phyloP scores from a whole-genome alignment of 92 coral and sea anemone genomes.

The Porites rus region DNA sequence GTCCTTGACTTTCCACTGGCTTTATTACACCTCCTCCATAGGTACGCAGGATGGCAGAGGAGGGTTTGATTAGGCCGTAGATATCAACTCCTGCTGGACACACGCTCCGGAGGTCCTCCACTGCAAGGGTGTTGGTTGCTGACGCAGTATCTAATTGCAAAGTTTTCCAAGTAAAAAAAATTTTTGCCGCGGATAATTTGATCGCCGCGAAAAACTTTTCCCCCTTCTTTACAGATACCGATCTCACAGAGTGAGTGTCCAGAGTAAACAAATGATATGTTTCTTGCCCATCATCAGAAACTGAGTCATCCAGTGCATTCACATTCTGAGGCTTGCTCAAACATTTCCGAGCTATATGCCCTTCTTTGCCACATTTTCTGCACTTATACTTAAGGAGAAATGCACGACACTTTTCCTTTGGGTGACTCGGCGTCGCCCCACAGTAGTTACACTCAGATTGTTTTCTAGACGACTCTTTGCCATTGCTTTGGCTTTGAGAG shows the following conservation, averaged over 20 bases:
- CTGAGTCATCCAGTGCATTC: constrained; percentile 38
- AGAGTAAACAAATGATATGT: constrained; percentile 39
- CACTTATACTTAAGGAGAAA: background rate
- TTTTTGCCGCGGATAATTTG: constrained; percentile 24
- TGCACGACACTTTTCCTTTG: background rate
- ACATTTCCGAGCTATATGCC: constrained; percentile 38
- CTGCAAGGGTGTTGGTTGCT: constrained; percentile 38
- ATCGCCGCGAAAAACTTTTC: constrained; percentile 35
- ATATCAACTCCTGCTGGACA: constrained; percentile 25
- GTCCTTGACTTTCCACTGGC: background rate
- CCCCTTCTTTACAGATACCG: constrained; percentile 35
- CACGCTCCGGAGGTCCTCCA: constrained; percentile 22
- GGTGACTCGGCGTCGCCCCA: constrained; percentile 28
- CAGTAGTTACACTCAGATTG: constrained; percentile 10
- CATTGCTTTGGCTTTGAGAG: too few species aligned
- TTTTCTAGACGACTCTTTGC: background rate
- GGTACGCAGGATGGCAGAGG: background rate
- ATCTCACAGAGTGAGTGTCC: constrained; percentile 47
- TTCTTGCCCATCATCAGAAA: constrained; percentile 25
- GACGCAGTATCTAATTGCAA: constrained; percentile 21
- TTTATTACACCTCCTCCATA: constrained; percentile 8
- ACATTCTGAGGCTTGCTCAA: constrained; percentile 41
- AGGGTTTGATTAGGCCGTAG: constrained; percentile 10
- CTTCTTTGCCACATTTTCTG: constrained; percentile 28
- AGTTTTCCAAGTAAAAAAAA: background rate